Evolutionary conservation across 2,888 invertebrate genomes (phyloP), one percentile per base, ranked within the genome.

Genomic region (Gari tellinella): DNA sequence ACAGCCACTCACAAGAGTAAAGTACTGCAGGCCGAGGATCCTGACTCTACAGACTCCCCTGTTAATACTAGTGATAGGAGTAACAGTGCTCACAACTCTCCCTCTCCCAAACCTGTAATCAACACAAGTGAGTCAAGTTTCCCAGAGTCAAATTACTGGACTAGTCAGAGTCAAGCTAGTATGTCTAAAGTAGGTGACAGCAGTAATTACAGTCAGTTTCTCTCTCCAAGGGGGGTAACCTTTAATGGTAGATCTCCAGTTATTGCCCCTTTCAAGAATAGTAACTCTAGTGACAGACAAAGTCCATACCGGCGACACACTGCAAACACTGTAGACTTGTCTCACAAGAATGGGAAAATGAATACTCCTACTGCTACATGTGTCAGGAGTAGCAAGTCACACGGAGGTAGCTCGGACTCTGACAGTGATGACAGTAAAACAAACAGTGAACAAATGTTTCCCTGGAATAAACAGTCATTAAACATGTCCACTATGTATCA

Each of bases 1-100:
- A 73, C 79, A 26, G 61, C 73, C 8, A 57, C 75, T 26, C 86
- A 88, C 69, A 75, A 77, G 51, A 72, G 45, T 23, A 83, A 84
- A 63, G 84, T 85, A 3, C 64, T 73, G 15, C 53, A 66, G 12
- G 84, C 82, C 10, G 80, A 81, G 23, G 66, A 70, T 10, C 68
- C 64, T 1, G 66, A 70, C 14, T 43, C 55, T 23, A 17, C 38
- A 4, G 31, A 31, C 5, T 31, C 31, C 10, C 31, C 10, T 31
- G 31, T 31, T 4, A 31, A 31, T 31, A n/a, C n/a, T n/a, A 7
- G 31, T 31, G 31, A 31, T 10, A 31, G 31, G 31, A 31, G 10
- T 10, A 31, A 4, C 4, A 31, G 31, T 31, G 31, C 31, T 31
- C 31, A 31, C 5, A 31, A 31, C 10, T 31, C 31, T 10, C 31